Evolutionary conservation across 2,113 vertebrate genomes (phyloP).

Genomic region (Etheostoma cragini): DNA sequence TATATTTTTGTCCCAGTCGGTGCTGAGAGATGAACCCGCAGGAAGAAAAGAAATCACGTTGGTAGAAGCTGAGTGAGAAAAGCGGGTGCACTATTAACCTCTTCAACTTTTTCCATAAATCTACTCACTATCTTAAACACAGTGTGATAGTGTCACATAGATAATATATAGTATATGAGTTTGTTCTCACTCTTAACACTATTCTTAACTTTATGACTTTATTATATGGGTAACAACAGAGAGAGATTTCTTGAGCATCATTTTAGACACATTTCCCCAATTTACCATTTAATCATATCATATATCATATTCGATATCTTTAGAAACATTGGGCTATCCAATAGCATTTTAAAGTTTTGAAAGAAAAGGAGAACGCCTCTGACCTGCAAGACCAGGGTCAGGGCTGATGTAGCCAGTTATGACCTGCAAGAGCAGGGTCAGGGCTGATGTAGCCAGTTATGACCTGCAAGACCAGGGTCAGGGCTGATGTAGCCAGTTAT

Average conservation of each 20-base stretch:
- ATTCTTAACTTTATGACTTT: neutral
- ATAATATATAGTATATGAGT: neutral
- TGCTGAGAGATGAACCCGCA: constrained; percentile 14
- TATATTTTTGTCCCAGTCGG: constrained; percentile 34
- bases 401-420: too few relatives aligned
- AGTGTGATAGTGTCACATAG: neutral
- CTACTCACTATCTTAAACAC: neutral
- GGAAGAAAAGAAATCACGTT: constrained; percentile 17
- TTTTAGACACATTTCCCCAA: neutral
- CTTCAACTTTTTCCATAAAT: neutral
- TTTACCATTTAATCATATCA: neutral
- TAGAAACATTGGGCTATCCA: neutral
- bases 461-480: neutral
- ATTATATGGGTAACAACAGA: neutral
- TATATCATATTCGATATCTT: neutral
- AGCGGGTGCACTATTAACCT: constrained; percentile 1
- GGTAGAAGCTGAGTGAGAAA: constrained; percentile 16
- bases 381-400: neutral
- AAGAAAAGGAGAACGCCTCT: neutral
- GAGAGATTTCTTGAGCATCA: neutral
- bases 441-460: too few relatives aligned
- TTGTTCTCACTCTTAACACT: neutral
- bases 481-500: too few relatives aligned
- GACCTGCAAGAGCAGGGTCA: neutral
- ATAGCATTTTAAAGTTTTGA: neutral